These are phyloP conservation scores for Caenorhabditis drosophilae DNA, from an alignment of 2,888 invertebrate species.

Conservation along the genomic window DNA sequence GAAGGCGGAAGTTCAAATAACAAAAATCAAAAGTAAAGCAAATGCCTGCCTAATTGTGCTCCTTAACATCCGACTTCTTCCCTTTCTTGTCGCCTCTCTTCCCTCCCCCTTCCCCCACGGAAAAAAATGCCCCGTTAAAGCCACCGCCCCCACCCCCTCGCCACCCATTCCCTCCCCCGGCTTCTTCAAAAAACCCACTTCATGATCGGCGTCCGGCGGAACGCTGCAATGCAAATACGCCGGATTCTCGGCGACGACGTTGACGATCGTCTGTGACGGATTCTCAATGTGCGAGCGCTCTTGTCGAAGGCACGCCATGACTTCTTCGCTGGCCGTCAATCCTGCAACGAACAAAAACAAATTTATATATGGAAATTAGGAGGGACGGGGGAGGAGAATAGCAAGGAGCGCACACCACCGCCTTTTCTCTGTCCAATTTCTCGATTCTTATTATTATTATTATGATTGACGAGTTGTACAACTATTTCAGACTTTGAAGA, in stretches of 20 bases:
- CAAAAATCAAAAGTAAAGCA: too few relatives aligned
- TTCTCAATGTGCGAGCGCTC: conserved; percentile 46
- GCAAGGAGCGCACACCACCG: too few relatives aligned
- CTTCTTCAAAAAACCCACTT: conserved; percentile 18
- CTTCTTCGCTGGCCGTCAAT: conserved; percentile 35
- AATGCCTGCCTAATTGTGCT: not conserved
- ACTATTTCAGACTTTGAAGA: too few relatives aligned
- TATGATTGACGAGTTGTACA: too few relatives aligned
- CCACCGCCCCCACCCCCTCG: too few relatives aligned
- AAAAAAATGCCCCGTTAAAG: not conserved
- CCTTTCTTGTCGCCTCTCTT: not conserved
- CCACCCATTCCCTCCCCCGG: too few relatives aligned
- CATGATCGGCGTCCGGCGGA: conserved; percentile 42
- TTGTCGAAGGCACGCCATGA: conserved; percentile 50
- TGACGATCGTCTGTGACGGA: conserved; percentile 42
- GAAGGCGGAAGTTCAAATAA: too few relatives aligned
- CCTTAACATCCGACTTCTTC: not conserved
- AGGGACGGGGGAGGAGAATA: too few relatives aligned
- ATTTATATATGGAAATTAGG: too few relatives aligned
- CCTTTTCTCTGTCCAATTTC: too few relatives aligned
- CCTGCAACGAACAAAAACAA: too few relatives aligned
- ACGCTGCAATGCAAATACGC: conserved; percentile 66
- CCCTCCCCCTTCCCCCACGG: not conserved
- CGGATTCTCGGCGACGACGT: conserved; percentile 57
- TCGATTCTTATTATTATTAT: conserved; percentile 15